Percentiles rank a stretch among this genome's conserved stretches.
Evolutionary conservation across 2,888 invertebrate genomes (phyloP).

Genomic region (Cheilosia scutellata): DNA sequence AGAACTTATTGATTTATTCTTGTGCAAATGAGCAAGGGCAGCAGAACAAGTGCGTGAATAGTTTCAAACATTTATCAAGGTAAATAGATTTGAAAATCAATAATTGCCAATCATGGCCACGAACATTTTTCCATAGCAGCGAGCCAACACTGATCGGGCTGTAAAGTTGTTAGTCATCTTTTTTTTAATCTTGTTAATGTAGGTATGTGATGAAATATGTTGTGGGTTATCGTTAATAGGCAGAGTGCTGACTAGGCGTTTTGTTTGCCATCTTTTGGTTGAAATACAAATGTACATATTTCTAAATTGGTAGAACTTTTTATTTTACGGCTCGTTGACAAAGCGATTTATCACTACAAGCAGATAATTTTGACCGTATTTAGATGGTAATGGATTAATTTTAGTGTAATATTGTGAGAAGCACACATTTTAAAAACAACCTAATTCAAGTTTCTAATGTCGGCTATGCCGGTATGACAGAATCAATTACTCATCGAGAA

Average conservation of each 20-base stretch:
- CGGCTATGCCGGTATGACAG: no score
- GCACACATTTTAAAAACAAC: no score
- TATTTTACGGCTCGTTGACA: no score
- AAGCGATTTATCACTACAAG: no score
- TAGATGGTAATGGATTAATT: no score
- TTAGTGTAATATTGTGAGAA: no score
- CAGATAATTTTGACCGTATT: no score
- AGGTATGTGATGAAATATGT: background rate
- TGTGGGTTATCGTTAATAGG: conserved; percentile 10
- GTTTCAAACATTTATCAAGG: conserved; percentile 9
- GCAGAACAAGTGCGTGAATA: background rate
- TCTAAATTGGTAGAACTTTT: no score
- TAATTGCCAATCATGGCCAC: conserved; percentile 4
- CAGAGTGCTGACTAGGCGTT: background rate
- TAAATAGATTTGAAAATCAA: conserved; percentile 42
- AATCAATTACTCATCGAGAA: no score
- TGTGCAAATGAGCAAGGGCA: background rate
- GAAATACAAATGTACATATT: no score
- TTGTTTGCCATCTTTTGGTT: background rate
- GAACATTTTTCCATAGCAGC: background rate
- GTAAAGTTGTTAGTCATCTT: conserved; percentile 19
- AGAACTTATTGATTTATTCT: conserved; percentile 53
- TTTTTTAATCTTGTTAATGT: conserved; percentile 17
- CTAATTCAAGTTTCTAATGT: no score
- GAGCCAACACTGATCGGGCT: background rate